Evolutionary conservation across 2,888 invertebrate species (phyloP), one percentile per base, ranked within the genome.

Genomic region (Drosophila neonasuta): DNA sequence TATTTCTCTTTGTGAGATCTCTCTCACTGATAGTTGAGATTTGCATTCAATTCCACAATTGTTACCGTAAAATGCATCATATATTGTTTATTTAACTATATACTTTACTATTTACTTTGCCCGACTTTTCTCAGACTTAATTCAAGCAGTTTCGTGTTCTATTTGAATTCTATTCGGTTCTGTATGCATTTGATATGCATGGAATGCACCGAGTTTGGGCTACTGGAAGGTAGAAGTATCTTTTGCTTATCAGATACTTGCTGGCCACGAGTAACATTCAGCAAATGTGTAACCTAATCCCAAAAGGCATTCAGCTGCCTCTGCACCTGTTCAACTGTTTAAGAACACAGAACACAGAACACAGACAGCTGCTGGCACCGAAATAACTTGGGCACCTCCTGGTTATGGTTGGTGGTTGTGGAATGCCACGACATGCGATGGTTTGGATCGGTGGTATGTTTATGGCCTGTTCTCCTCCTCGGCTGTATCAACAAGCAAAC

Each of bases 261-360:
- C 42, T 62, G 61, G 41, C 34, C 39, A 39, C 15, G 13, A 41
- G 39, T 8, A 41, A 41, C 70, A 57, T 51, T 51, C 56, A 55
- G 54, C 51, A 32, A 68, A 55, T 60, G 46, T 75, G 79, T 78
- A 79, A 79, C 73, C 61, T 50, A 84, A 79, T 84, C 72, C 74
- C 50, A 68, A 59, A 73, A 69, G 64, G 49, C 68, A 64, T 78
- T 65, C 74, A 74, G 67, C 67, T 61, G 57, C 68, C 61, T 68
- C 50, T 81, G 81, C 79, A 84, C 85, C 79, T 84, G 85, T 69
- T 72, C 72, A 67, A 71, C 52, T 50, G 54, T 46, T 56, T 46
- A 17, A 54, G 54, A 51, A 39, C 24, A 36, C 36, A n/a, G 4
- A 50, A 50, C 36, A 20, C 20, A 20, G 5, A 50, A 50, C 36